Base-by-base conservation (phyloP, 2,888 invertebrate genomes). In the Cepaea hortensis region DNA sequence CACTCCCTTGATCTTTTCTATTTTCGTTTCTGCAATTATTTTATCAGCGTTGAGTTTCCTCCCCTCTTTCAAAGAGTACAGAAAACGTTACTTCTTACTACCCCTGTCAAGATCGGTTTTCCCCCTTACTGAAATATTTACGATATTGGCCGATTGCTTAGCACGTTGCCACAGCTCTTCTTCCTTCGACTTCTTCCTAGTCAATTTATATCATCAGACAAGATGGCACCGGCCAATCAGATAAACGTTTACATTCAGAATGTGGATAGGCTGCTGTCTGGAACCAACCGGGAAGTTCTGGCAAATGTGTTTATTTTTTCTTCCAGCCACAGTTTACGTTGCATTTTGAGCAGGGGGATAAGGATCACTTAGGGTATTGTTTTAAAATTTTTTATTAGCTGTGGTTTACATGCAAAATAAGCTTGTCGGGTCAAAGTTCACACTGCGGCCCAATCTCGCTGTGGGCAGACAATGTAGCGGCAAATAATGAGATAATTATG, bases 181-280 rank as follows among this genome's bases (percentile, higher is more conserved):
- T 68, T 20, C 15, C 15, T 20, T 68, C 68, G 4, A 1, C 55
- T 55, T 55, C 55, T 55, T 11, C 55, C 11, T 11, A 11, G 55
- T 55, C 55, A 55, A 55, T 48, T 68, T 35, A 48, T 81, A 15
- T 46, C 68, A 35, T 23, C 70, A 81, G 81, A 81, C 81, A 81
- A 68, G 68, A 81, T 81, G 81, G 81, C 81, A 68, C 81, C 81
- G 48, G 55, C 81, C 81, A 81, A 81, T 81, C 81, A 81, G 81
- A 81, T 81, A 81, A 81, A 81, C 65, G 81, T 81, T 81, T 81
- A 68, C 81, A 81, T 46, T 68, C 68, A 81, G 68, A 35, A 81
- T 35, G 81, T 81, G 81, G 81, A 81, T 81, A 68, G 81, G 81
- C 48, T 46, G 48, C 18, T 79, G 65, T 81, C 81, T 68, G 65